Evolutionary conservation across 1,140 invertebrate genomes (phyloP).

Genomic region (Sarcophaga peregrina): DNA sequence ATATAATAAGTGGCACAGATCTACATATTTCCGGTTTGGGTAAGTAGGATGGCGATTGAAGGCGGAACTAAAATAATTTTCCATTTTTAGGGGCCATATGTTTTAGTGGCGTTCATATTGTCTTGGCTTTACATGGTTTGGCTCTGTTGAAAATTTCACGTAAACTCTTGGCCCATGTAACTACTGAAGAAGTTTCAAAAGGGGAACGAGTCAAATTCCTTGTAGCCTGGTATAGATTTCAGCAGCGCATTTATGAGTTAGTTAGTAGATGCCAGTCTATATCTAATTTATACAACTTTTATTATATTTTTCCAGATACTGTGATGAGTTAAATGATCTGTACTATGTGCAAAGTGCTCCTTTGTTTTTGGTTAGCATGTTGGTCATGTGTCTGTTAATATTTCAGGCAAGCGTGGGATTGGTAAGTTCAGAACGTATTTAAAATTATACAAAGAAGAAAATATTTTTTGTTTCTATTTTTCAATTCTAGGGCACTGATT

Average conservation of each 20-base stretch:
- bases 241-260: background rate
- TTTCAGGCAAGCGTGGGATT: constrained; percentile 30
- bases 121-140: background rate
- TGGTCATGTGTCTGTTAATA: constrained; percentile 21
- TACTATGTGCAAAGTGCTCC: background rate
- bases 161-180: background rate
- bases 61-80: background rate
- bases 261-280: background rate
- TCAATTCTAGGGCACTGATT: background rate
- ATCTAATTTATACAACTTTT: background rate
- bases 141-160: constrained; percentile 7
- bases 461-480: background rate
- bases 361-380: background rate
- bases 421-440: background rate
- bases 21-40: background rate
- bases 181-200: background rate
- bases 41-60: background rate
- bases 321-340: background rate
- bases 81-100: background rate
- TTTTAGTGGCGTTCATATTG: background rate
- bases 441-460: too few species aligned
- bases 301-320: background rate
- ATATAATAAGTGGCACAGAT: background rate
- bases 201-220: background rate
- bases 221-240: background rate